Percentiles rank a stretch among this genome's conserved stretches.
Conservation (phyloP, 35 echinoderm and acorn worm genomes). For the Eucidaris tribuloides region DNA sequence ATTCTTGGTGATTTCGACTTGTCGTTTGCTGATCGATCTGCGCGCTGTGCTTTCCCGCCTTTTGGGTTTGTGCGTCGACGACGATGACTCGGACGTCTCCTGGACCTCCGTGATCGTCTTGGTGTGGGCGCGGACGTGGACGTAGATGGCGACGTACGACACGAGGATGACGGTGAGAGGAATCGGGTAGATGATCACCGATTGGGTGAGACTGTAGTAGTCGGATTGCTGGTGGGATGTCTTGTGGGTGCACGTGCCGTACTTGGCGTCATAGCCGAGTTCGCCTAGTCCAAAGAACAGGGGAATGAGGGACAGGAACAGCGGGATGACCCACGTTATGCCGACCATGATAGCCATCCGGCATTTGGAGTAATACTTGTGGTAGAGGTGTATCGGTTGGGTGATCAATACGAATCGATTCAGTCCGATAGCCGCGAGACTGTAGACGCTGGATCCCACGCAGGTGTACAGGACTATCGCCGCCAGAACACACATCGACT, state of each 20-base stretch:
- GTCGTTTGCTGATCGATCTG: constrained; percentile 54
- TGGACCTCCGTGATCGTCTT: constrained; percentile 82
- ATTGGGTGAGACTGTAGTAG: constrained; percentile 78
- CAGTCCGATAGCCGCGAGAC: constrained; percentile 68
- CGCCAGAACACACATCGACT: constrained; percentile 54
- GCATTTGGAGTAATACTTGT: constrained; percentile 37
- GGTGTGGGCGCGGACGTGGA: constrained; percentile 61
- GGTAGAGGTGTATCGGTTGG: constrained; percentile 54
- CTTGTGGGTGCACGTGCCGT: constrained; percentile 87
- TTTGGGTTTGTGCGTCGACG: constrained; percentile 50
- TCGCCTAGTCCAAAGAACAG: constrained; percentile 73
- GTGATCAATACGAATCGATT: constrained; percentile 85
- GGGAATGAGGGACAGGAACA: constrained; percentile 71
- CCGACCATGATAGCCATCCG: constrained; percentile 60
- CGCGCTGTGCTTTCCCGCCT: constrained; percentile 59
- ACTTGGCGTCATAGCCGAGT: constrained; percentile 80
- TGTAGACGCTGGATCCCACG: constrained; percentile 84
- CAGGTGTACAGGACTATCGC: constrained; percentile 83
- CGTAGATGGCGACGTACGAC: constrained; percentile 66
- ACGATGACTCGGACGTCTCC: constrained; percentile 68
- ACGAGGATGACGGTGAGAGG: constrained; percentile 57
- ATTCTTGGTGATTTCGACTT: constrained; percentile 88
- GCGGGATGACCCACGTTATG: constrained; percentile 69
- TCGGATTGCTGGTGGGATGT: constrained; percentile 79
- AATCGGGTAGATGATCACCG: constrained; percentile 71